phyloP scores from a whole-genome alignment of 2,797 vertebrate genomes.

The Mionectes olivaceus region DNA sequence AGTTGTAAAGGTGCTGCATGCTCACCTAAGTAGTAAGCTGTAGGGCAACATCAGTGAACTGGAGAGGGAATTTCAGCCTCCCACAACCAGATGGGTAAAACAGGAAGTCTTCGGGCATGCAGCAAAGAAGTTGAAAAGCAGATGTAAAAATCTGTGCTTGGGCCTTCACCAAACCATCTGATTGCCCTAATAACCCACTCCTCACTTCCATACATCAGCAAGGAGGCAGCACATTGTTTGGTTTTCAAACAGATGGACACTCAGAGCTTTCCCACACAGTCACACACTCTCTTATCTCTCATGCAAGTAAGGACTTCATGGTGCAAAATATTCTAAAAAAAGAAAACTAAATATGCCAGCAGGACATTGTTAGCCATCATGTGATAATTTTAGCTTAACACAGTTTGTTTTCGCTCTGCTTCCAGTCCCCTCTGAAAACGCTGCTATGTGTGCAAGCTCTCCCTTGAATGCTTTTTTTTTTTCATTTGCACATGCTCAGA shows the following conservation, averaged over 20 bases:
- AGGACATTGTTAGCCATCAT: not conserved
- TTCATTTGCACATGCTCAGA: not conserved
- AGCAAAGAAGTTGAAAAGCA: not conserved
- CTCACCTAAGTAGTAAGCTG: not conserved
- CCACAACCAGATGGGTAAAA: not conserved
- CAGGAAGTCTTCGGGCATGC: not conserved
- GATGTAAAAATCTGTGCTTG: not conserved
- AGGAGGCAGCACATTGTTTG: not conserved
- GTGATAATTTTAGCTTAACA: not conserved
- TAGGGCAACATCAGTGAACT: not conserved
- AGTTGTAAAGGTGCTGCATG: not conserved
- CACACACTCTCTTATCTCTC: not conserved
- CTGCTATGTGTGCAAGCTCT: not conserved
- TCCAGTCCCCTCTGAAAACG: not conserved
- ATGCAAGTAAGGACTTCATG: not conserved
- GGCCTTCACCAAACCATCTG: not conserved
- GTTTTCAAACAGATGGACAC: not conserved
- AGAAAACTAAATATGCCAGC: not conserved
- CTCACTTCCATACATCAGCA: fast-evolving
- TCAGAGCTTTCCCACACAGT: not conserved
- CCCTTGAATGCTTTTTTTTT: not conserved
- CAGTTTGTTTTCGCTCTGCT: not conserved
- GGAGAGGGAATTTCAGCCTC: not conserved
- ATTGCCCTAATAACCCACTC: not conserved
- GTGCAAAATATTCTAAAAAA: not conserved